Evolutionary conservation across 2,888 invertebrate genomes (phyloP).

Genomic region (Eilema depressum): DNA sequence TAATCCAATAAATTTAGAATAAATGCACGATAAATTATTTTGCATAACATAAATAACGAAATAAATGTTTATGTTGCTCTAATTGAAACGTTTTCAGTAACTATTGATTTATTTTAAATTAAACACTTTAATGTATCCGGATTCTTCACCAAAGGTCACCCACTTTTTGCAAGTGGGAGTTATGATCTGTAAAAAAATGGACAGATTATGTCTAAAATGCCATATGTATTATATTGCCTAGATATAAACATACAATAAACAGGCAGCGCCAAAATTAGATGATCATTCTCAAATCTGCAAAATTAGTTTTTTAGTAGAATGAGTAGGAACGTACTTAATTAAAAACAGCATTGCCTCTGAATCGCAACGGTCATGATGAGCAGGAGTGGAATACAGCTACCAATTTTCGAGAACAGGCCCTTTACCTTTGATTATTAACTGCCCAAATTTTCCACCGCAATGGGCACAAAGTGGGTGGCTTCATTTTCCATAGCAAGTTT

Average conservation of each 20-base stretch:
- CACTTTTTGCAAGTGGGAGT: conserved; percentile 28
- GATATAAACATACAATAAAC: conserved; percentile 25
- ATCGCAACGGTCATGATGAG: no score
- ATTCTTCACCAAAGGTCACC: conserved; percentile 33
- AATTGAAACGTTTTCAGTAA: neutral
- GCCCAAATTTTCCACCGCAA: no score
- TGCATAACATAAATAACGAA: neutral
- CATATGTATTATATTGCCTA: conserved; percentile 26
- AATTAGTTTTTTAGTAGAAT: neutral
- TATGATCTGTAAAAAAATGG: conserved; percentile 36
- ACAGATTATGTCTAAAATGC: conserved; percentile 29
- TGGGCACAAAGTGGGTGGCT: no score
- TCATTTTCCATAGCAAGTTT: no score
- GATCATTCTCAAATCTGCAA: neutral
- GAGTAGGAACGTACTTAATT: no score
- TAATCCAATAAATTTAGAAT: neutral
- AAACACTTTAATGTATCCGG: neutral
- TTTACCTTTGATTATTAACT: no score
- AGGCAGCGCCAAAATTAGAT: neutral
- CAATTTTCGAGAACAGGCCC: no score
- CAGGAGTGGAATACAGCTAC: no score
- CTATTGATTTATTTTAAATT: neutral
- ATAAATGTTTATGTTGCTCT: neutral
- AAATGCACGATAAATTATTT: neutral
- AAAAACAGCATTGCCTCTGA: no score